Conservation (phyloP, 2,888 invertebrate genomes). For the Idaea aversata region DNA sequence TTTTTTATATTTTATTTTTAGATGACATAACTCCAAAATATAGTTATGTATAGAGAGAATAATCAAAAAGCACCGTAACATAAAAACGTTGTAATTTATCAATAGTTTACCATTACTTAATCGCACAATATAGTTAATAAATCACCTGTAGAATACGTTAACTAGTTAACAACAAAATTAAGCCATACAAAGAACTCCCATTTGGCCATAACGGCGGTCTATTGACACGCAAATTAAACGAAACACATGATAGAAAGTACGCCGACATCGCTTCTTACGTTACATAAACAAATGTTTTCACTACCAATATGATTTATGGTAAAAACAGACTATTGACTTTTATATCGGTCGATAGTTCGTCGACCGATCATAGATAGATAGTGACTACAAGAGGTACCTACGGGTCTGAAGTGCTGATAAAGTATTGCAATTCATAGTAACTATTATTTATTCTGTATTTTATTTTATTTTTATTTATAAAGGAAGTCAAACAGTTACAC, state of each 20-base stretch:
- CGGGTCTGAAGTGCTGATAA: too few relatives aligned
- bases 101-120: neutral
- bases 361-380: neutral
- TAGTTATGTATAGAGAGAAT: too few relatives aligned
- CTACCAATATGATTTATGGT: conserved; percentile 23
- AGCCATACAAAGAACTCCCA: conserved; percentile 22
- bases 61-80: too few relatives aligned
- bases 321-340: neutral
- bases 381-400: too few relatives aligned
- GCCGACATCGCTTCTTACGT: conserved; percentile 20
- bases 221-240: conserved; percentile 30
- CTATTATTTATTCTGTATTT: neutral
- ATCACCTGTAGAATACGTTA: conserved; percentile 7
- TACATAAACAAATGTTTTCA: conserved; percentile 27
- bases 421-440: neutral
- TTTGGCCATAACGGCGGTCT: conserved; percentile 28
- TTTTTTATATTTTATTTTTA: too few relatives aligned
- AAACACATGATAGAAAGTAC: conserved; percentile 36
- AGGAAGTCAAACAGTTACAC: too few relatives aligned
- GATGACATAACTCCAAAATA: too few relatives aligned
- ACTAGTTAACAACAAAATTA: conserved; percentile 25
- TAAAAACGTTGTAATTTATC: too few relatives aligned
- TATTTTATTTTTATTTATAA: too few relatives aligned
- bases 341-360: neutral
- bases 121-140: conserved; percentile 2